Evolutionary conservation across 2,888 invertebrate species (phyloP).

Genomic region (Callinectes sapidus): DNA sequence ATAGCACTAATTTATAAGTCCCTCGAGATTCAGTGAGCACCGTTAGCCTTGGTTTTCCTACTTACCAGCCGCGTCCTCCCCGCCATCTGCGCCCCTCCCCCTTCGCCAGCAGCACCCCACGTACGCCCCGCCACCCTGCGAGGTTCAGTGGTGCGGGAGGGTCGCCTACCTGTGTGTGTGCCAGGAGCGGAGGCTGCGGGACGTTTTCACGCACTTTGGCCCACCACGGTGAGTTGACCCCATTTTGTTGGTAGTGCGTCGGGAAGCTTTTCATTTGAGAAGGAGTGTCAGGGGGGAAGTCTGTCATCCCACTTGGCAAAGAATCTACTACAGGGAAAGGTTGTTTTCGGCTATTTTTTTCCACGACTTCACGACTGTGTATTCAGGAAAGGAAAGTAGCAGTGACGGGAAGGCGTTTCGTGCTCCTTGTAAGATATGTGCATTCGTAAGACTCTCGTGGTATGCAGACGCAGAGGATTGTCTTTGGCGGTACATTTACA

Average conservation of each 20-base stretch:
- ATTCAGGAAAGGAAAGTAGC: background rate
- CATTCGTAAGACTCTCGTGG: background rate
- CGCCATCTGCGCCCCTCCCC: background rate
- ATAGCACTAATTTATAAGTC: background rate
- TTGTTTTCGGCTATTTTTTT: background rate
- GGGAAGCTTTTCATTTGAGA: background rate
- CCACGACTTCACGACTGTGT: background rate
- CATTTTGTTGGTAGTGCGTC: constrained; percentile 5
- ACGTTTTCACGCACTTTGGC: constrained; percentile 31
- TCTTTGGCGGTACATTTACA: background rate
- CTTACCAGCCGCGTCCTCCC: background rate
- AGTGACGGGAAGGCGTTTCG: background rate
- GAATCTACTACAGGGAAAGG: background rate
- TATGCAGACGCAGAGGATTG: background rate
- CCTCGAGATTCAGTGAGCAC: background rate
- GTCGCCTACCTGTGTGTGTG: constrained; percentile 37
- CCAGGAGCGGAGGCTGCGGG: constrained; percentile 34
- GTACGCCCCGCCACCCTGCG: background rate
- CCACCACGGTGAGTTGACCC: constrained; percentile 36
- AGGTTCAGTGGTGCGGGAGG: constrained; percentile 36
- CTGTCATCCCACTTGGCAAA: background rate
- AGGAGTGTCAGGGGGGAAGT: background rate
- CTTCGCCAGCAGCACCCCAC: constrained; percentile 12
- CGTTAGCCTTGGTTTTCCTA: constrained; percentile 9
- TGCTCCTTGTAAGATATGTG: background rate